Evolutionary conservation across 2,797 vertebrate species (phyloP), one percentile per base, ranked within the genome.

Genomic region (Hydrolagus colliei): DNA sequence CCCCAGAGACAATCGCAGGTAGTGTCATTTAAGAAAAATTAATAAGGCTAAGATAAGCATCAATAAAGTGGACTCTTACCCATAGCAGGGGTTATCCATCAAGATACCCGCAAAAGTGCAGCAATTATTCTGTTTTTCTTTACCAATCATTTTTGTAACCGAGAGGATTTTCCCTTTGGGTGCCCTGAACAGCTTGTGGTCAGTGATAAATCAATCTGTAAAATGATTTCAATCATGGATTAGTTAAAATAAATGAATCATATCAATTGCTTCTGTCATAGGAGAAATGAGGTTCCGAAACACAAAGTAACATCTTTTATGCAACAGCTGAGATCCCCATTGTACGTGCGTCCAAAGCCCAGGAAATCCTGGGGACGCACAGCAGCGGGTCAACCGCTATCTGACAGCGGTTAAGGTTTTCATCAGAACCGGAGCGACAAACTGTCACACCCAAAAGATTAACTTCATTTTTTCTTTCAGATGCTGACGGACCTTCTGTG

Each of bases 221-320:
- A 61, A 77, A 77, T 61, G 41, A n/a, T 77, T 77, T 77, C 18
- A 61, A 77, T 77, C 10, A 61, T 61, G 61, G 41, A 77, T 77
- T 22, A 77, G 18, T 9, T 5, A 61, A 59, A 77, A 77, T 61
- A 61, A 20, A 41, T 61, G 18, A 61, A 77, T 77, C 41, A 61
- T 61, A 59, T 77, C 16, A 61, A 77, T 77, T 77, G 75, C 61
- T 76, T 52, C n/a, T 59, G 74, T 76, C 74, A 76, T 59, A 59
- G 41, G 12, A 59, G 74, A 59, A 76, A 59, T 76, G 41, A 76
- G 74, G 59, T 59, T 41, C 59, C 41, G 52, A 76, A 59, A 59
- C 41, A 59, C n/a, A 76, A 59, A 76, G n/a, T 76, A 20, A 76
- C 9, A 75, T 75, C 16, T 41, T 20, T 75, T 20, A 9, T 2